Evolutionary conservation across 2,113 vertebrate species (phyloP).

Genomic region (Pluvialis apricaria): DNA sequence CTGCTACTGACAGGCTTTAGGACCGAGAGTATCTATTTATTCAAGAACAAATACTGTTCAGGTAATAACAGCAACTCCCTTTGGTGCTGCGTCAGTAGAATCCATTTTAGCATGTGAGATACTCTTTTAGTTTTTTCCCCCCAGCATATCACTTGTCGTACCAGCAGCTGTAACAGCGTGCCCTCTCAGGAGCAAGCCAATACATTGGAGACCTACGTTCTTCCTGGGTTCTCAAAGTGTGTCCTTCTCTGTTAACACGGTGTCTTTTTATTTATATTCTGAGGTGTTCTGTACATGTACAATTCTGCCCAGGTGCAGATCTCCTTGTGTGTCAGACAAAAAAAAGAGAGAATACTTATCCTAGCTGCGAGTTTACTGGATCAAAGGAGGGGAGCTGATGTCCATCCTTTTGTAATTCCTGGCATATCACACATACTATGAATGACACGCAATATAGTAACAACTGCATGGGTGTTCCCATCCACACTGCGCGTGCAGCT

Average conservation of each 20-base stretch:
- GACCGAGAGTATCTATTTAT: neutral
- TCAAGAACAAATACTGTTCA: neutral
- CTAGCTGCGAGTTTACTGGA: neutral
- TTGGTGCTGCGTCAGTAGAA: neutral
- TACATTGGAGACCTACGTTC: neutral
- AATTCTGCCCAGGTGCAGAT: neutral
- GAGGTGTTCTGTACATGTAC: neutral
- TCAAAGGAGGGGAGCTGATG: neutral
- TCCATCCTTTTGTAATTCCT: neutral
- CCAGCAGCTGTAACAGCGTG: neutral
- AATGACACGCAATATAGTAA: neutral
- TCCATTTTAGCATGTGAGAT: neutral
- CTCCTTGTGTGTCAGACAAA: neutral
- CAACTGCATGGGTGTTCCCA: neutral
- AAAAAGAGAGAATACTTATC: neutral
- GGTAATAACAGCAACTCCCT: neutral
- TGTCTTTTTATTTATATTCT: neutral
- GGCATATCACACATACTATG: neutral
- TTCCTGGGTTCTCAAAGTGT: neutral
- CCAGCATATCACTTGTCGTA: neutral
- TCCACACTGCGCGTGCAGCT: neutral
- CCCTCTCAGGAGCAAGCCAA: neutral
- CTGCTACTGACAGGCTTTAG: neutral
- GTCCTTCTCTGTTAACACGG: neutral
- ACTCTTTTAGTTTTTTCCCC: neutral